phyloP scores from a whole-genome alignment of 2,797 vertebrate genomes.

The Melanotaenia trifasciata region DNA sequence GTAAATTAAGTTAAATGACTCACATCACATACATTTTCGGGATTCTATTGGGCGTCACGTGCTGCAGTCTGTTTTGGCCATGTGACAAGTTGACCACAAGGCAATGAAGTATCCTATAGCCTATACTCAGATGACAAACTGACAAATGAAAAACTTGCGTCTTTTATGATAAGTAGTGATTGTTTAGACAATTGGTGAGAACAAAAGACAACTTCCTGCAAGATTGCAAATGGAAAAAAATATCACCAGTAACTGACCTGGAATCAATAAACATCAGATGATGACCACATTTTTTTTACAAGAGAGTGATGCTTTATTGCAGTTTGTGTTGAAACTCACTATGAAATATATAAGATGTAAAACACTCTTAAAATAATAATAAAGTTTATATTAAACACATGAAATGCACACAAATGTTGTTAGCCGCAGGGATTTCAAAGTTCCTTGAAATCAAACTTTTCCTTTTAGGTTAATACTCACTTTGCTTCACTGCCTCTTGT shows the following conservation, averaged over 20 bases:
- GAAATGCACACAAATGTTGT: neutral
- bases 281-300: neutral
- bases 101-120: neutral
- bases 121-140: too few relatives aligned
- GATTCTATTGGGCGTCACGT: neutral
- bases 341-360: neutral
- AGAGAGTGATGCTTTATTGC: neutral
- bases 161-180: neutral
- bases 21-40: neutral
- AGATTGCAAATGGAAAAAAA: neutral
- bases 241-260: neutral
- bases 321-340: neutral
- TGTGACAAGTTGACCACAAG: neutral
- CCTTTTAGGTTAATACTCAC: neutral
- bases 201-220: neutral
- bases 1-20: neutral
- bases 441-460: neutral
- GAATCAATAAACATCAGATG: neutral
- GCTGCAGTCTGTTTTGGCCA: neutral
- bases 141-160: too few relatives aligned
- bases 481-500: conserved; percentile 15
- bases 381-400: conserved; percentile 1
- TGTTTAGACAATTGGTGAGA: neutral
- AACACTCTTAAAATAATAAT: neutral
- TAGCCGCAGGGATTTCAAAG: neutral